Evolutionary conservation across 2,113 vertebrate genomes (phyloP), one percentile per base, ranked within the genome.

Genomic region (Cromileptes altivelis): DNA sequence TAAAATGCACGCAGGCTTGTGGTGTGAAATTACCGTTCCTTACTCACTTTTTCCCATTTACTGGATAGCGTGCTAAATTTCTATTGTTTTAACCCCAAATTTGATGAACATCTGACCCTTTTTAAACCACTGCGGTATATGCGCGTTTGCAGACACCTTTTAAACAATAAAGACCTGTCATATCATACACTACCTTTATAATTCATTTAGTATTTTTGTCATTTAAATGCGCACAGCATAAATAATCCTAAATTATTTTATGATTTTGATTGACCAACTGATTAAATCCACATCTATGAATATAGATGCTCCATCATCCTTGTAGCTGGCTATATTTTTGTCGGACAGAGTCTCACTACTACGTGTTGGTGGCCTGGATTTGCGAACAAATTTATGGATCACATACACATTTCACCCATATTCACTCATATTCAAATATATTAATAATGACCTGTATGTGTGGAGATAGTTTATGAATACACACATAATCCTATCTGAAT

Each of bases 281-380:
- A 67, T 69, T 12, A 50, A 19, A 69, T 52, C 17, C 17, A 19
- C 8, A 5, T 30, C 15, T 45, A 25, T 65, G 8, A 18, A 18
- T 49, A 19, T 37, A 61, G 19, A 33, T 15, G 4, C 23, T 49
- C 1, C 25, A 4, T 19, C 37, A 37, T 56, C 30, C 1, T 52
- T 21, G 12, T 2, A 14, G 8, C 8, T 23, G 3, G 37, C 5
- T 70, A 21, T n/a, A 71, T 58, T 49, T 67, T 42, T 40, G 23
- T 42, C 11, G 27, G 14, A 19, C 53, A 53, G 17, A 63, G 53
- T 53, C 10, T 33, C 52, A 47, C 18, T 30, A 64, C 57, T 74
- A 82, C 67, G 27, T 56, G 8, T 55, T 33, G 40, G 47, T 65
- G 81, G 81, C 63, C 81, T 75, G 19, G 25, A 78, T 68, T 15